phyloP scores from a whole-genome alignment of 2,797 vertebrate genomes.

The Sparus aurata region DNA sequence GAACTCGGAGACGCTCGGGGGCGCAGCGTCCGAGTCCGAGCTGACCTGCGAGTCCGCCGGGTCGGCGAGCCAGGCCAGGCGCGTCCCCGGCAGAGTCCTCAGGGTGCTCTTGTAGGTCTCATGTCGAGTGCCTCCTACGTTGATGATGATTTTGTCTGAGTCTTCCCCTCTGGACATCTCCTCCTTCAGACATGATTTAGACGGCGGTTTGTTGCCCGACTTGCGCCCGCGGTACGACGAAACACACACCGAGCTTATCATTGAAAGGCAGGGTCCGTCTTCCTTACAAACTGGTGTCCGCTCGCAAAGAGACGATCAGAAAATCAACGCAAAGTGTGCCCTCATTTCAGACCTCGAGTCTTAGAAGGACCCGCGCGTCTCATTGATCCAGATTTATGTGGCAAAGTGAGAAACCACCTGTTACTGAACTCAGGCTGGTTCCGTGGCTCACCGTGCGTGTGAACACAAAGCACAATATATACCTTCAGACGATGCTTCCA shows the following conservation, averaged over 20 bases:
- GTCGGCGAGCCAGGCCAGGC: conserved; percentile 95
- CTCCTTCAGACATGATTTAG: conserved; percentile 99
- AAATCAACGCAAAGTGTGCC: conserved; percentile 41
- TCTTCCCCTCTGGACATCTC: conserved; percentile 96
- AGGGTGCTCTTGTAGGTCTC: conserved; percentile 99
- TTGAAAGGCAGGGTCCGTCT: conserved; percentile 82
- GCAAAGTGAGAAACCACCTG: conserved; percentile 70
- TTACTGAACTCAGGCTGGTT: conserved; percentile 55
- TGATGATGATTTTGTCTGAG: conserved; percentile 97
- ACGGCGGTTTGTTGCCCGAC: conserved; percentile 97
- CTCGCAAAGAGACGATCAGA: conserved; percentile 38
- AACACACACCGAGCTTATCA: conserved; percentile 99
- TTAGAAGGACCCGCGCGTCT: conserved; percentile 8
- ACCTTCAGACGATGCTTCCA: neutral
- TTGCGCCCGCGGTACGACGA: conserved; percentile 99
- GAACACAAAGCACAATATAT: neutral
- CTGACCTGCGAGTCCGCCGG: conserved; percentile 89
- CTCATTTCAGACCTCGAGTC: conserved; percentile 54
- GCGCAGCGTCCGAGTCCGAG: conserved; percentile 83
- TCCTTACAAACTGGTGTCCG: conserved; percentile 40
- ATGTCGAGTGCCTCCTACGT: conserved; percentile 97
- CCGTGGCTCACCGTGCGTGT: conserved; percentile 5
- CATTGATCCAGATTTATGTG: conserved; percentile 19
- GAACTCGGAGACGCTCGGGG: conserved; percentile 84
- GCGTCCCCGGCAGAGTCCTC: conserved; percentile 94